A percentile compares a stretch with the other conserved stretches of the same genome.
phyloP scores from a whole-genome alignment of 2,888 invertebrate species.

The Euspilapteryx auroguttella region DNA sequence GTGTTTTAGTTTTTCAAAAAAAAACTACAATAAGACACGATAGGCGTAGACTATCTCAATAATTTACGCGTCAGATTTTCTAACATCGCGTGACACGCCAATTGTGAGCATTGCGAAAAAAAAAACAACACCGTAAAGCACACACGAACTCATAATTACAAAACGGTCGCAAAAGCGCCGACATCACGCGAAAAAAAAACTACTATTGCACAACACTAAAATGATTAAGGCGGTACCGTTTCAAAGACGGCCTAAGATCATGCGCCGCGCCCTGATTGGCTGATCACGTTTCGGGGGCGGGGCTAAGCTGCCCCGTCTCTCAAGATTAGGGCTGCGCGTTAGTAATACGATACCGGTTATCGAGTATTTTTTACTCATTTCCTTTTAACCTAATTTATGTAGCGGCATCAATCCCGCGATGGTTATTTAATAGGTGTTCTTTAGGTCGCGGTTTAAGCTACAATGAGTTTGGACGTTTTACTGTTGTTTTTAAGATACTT shows the following conservation, averaged over 20 bases:
- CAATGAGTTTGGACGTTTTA: no score
- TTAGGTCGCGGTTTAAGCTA: no score
- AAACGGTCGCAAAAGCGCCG: constrained; percentile 21
- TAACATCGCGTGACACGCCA: constrained; percentile 48
- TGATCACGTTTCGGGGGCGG: constrained; percentile 25
- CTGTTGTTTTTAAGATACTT: no score
- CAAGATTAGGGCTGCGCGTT: constrained; percentile 30
- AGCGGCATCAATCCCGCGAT: no score
- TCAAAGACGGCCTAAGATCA: constrained; percentile 18
- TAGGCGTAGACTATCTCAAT: no score
- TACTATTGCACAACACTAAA: constrained; percentile 48
- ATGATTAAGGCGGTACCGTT: constrained; percentile 26
- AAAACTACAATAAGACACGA: no score
- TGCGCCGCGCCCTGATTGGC: constrained; percentile 25
- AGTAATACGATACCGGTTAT: constrained; percentile 17
- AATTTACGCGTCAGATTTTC: no score
- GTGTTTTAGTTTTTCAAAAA: no score
- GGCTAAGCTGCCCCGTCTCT: constrained; percentile 22
- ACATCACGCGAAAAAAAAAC: constrained; percentile 30
- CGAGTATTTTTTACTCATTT: constrained; percentile 24
- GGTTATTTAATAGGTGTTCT: no score
- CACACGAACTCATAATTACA: no score
- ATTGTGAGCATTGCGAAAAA: no score
- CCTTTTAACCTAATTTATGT: constrained; percentile 36
- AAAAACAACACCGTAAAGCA: constrained; percentile 12